Percentiles rank a stretch among this genome's conserved stretches.
These are phyloP conservation scores for Takifugu flavidus DNA, from an alignment of 2,113 vertebrate species.

Conservation along the genomic window DNA sequence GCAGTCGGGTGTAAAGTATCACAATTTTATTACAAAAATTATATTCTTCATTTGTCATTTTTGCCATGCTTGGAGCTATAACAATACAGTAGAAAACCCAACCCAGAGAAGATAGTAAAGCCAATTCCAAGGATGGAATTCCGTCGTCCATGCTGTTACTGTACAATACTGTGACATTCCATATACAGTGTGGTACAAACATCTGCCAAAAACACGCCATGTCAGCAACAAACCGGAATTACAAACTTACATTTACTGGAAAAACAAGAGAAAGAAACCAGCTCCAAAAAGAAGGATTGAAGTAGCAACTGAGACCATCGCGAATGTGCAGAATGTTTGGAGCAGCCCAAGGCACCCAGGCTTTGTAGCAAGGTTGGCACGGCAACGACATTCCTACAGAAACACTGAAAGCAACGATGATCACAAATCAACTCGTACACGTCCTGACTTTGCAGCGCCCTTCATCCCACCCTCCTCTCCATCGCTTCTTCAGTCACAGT, in stretches of 20 bases:
- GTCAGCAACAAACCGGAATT: slow-evolving; percentile 61
- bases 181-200: slow-evolving; percentile 79
- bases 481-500: slow-evolving; percentile 73
- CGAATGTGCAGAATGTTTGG: slow-evolving; percentile 65
- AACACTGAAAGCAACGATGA: slow-evolving; percentile 71
- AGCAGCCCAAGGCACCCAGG: slow-evolving; percentile 86
- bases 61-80: slow-evolving; percentile 83
- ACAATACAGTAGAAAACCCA: slow-evolving; percentile 82
- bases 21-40: slow-evolving; percentile 85
- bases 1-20: slow-evolving; percentile 68
- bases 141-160: slow-evolving; percentile 78
- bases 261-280: slow-evolving; percentile 42
- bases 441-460: slow-evolving; percentile 65
- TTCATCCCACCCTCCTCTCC: slow-evolving; percentile 48
- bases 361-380: slow-evolving; percentile 81
- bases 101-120: slow-evolving; percentile 77
- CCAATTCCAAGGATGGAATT: slow-evolving; percentile 71
- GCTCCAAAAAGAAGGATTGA: slow-evolving; percentile 51
- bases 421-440: slow-evolving; percentile 61
- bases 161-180: slow-evolving; percentile 77
- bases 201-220: slow-evolving; percentile 69
- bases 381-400: slow-evolving; percentile 75
- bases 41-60: slow-evolving; percentile 78
- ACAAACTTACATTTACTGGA: slow-evolving; percentile 68
- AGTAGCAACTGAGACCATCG: slow-evolving; percentile 64